A percentile compares a stretch with the other conserved stretches of the same genome.
Conservation (phyloP, 1,140 invertebrate genomes). For the Panulirus ornatus region DNA sequence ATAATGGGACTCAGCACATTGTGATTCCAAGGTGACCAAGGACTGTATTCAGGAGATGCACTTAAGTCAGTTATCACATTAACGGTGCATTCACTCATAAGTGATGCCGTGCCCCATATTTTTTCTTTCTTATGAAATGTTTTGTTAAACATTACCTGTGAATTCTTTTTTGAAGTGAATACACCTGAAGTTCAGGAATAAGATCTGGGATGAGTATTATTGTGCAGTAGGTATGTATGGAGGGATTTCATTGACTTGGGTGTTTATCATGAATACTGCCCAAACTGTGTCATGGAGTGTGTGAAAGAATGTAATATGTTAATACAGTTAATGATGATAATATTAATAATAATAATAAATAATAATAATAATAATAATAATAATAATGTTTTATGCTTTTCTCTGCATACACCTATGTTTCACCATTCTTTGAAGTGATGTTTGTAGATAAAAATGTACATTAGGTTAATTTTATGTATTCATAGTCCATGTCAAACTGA, state of each 20-base stretch:
- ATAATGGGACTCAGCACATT: constrained; percentile 17
- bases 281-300: constrained; percentile 57
- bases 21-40: constrained; percentile 51
- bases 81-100: constrained; percentile 4
- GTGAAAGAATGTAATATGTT: constrained; percentile 68
- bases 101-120: not conserved
- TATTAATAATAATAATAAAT: constrained; percentile 13
- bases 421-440: constrained; percentile 60
- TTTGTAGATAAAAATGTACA: constrained; percentile 62
- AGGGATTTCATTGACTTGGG: constrained; percentile 23
- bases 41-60: constrained; percentile 55
- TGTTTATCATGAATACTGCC: constrained; percentile 48
- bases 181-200: not conserved
- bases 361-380: no score
- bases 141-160: no score
- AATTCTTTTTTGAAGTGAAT: no score
- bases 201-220: not conserved
- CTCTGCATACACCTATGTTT: constrained; percentile 63
- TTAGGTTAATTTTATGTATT: constrained; percentile 52
- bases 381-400: constrained; percentile 58
- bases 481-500: constrained; percentile 51
- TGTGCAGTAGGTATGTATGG: constrained; percentile 13
- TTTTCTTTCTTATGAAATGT: not conserved
- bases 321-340: constrained; percentile 55
- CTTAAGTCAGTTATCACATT: constrained; percentile 24